Conservation (phyloP, 2,113 vertebrate genomes). For the Melanocharis versteri region DNA sequence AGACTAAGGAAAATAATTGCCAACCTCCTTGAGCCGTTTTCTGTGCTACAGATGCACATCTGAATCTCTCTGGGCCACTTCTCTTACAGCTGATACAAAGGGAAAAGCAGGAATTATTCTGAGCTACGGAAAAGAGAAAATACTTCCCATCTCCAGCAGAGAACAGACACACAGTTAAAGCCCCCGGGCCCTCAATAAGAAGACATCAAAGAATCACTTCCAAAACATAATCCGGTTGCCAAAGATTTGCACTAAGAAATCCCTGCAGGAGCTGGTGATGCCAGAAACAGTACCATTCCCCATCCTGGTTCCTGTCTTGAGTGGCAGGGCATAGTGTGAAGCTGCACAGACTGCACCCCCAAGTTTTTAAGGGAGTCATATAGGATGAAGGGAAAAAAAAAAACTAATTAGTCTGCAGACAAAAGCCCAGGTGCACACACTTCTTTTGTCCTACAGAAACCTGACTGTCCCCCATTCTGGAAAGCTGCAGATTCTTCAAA, state of each 20-base stretch:
- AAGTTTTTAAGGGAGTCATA: neutral
- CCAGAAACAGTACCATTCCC: neutral
- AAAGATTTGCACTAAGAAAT: conserved; percentile 61
- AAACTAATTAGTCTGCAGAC: neutral
- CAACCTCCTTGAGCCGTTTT: neutral
- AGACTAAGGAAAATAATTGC: neutral
- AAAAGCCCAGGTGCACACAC: neutral
- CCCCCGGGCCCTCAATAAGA: neutral
- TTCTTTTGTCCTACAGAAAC: neutral
- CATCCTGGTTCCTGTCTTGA: neutral
- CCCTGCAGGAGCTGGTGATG: neutral
- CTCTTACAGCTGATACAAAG: neutral
- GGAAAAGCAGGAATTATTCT: conserved; percentile 7
- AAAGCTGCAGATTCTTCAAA: neutral
- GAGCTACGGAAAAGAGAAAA: conserved; percentile 25
- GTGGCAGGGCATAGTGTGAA: neutral
- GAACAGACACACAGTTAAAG: conserved; percentile 18
- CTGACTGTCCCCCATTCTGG: neutral
- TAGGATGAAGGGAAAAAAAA: neutral
- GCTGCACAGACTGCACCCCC: neutral
- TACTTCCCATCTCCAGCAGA: conserved; percentile 22
- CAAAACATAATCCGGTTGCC: conserved; percentile 15
- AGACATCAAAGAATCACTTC: conserved; percentile 54
- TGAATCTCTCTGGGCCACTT: neutral
- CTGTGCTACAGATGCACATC: neutral